A percentile compares a stretch with the other conserved stretches of the same genome.
These are phyloP conservation scores for Lasaia peninsularis DNA, from an alignment of 1,140 invertebrate species.

Conservation along the genomic window DNA sequence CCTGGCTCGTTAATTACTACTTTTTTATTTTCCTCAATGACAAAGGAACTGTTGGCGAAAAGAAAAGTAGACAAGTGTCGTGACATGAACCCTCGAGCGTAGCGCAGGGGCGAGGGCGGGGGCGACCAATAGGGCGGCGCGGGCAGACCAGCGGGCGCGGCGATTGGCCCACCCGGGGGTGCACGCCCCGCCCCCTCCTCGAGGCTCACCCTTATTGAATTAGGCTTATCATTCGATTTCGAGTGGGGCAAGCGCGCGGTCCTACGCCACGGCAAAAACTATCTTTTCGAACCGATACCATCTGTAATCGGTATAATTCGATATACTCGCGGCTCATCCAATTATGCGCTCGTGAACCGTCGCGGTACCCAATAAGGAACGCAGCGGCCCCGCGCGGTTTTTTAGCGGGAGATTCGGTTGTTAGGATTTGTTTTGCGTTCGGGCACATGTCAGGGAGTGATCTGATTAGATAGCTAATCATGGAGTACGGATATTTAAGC, in stretches of 20 bases:
- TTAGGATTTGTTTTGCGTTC: slow-evolving; percentile 18
- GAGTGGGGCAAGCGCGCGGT: slow-evolving; percentile 73
- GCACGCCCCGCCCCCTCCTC: slow-evolving; percentile 68
- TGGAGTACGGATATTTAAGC: slow-evolving; percentile 76
- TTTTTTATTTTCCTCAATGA: slow-evolving; percentile 77
- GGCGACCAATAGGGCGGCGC: slow-evolving; percentile 47
- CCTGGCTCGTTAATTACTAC: slow-evolving; percentile 76
- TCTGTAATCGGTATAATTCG: slow-evolving; percentile 74
- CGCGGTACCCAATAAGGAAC: slow-evolving; percentile 40
- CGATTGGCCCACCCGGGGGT: slow-evolving; percentile 65
- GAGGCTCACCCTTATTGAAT: slow-evolving; percentile 76
- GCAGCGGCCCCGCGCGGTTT: slow-evolving; percentile 51
- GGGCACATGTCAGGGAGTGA: slow-evolving; percentile 44
- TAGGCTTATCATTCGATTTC: slow-evolving; percentile 79
- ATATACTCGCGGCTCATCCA: slow-evolving; percentile 70
- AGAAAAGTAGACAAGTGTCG: slow-evolving; percentile 77
- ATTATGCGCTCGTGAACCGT: slow-evolving; percentile 69
- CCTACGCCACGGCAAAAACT: slow-evolving; percentile 64
- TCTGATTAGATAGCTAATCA: slow-evolving; percentile 41
- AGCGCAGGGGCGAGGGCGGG: slow-evolving; percentile 39
- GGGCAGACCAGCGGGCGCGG: slow-evolving; percentile 34
- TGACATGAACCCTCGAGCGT: slow-evolving; percentile 66
- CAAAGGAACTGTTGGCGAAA: slow-evolving; percentile 76
- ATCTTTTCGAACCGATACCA: slow-evolving; percentile 59
- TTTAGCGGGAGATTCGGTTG: slow-evolving; percentile 25